Conservation (phyloP, 2,888 invertebrate genomes). For the Rambutsinella grinnellia region DNA sequence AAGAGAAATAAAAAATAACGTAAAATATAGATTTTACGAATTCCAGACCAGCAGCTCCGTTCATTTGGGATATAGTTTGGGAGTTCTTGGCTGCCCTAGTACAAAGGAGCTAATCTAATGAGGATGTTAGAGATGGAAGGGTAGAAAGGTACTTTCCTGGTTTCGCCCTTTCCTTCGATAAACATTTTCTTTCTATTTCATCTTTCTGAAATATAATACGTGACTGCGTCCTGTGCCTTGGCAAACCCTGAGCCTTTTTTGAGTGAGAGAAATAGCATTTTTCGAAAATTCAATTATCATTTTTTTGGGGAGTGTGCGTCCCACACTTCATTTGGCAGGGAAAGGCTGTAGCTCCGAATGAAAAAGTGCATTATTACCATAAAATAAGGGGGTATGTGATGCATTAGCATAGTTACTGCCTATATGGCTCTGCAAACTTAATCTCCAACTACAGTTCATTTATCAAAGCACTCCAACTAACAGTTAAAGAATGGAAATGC, state of each 20-base stretch:
- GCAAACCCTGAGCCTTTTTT: neutral
- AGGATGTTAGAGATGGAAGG: neutral
- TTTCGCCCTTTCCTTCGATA: neutral
- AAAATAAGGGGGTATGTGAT: no score
- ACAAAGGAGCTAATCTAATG: slow-evolving; percentile 20
- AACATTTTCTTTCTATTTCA: neutral
- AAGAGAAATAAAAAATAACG: no score
- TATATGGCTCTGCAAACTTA: no score
- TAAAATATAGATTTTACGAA: neutral
- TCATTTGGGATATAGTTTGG: slow-evolving; percentile 3
- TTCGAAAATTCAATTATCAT: neutral
- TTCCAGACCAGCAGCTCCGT: neutral
- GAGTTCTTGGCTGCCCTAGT: neutral
- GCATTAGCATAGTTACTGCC: no score
- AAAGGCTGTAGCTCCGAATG: neutral
- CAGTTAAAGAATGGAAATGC: neutral
- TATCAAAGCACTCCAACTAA: neutral
- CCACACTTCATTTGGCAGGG: neutral
- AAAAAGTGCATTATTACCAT: no score
- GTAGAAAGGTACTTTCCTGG: slow-evolving; percentile 4
- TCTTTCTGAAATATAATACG: neutral
- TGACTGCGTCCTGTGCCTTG: neutral
- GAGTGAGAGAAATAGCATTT: neutral
- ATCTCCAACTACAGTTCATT: neutral
- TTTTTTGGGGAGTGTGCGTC: neutral